These are phyloP conservation scores for Ochropacha duplaris DNA, from an alignment of 2,888 invertebrate species.

Conservation along the genomic window DNA sequence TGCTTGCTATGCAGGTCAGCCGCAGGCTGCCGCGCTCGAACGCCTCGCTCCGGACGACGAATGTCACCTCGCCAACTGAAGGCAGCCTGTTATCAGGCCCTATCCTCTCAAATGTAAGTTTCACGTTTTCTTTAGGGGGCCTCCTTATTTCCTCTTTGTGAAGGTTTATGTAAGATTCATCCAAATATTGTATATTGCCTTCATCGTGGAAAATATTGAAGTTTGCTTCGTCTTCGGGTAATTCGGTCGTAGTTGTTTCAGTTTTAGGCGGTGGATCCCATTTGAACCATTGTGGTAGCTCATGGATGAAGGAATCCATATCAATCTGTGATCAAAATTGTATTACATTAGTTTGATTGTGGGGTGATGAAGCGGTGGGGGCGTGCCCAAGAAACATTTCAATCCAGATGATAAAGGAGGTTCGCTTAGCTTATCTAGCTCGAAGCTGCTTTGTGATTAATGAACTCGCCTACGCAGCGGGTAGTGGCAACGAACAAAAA, in stretches of 20 bases:
- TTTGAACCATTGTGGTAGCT: conserved; percentile 74
- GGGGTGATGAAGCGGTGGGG: conserved; percentile 12
- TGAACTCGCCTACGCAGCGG: conserved; percentile 64
- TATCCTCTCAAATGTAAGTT: conserved; percentile 63
- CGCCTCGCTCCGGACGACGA: conserved; percentile 84
- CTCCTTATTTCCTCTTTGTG: conserved; percentile 76
- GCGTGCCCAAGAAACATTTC: conserved; percentile 32
- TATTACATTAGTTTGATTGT: conserved; percentile 21
- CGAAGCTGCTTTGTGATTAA: conserved; percentile 74
- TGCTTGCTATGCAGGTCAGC: conserved; percentile 85
- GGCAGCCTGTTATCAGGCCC: conserved; percentile 71
- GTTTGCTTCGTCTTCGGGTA: conserved; percentile 65
- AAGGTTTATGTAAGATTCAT: conserved; percentile 73
- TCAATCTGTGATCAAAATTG: conserved; percentile 61
- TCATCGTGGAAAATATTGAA: conserved; percentile 76
- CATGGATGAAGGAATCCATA: conserved; percentile 66
- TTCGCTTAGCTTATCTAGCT: conserved; percentile 61
- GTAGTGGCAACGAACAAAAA: conserved; percentile 56
- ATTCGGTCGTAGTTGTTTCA: conserved; percentile 71
- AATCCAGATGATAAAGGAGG: conserved; percentile 49
- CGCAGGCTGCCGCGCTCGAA: conserved; percentile 86
- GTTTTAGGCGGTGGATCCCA: conserved; percentile 73
- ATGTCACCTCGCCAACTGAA: conserved; percentile 78
- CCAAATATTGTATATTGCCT: conserved; percentile 72
- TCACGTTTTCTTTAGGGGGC: conserved; percentile 64